Base-by-base conservation (phyloP, 2,113 vertebrate species). In the Lota lota region DNA sequence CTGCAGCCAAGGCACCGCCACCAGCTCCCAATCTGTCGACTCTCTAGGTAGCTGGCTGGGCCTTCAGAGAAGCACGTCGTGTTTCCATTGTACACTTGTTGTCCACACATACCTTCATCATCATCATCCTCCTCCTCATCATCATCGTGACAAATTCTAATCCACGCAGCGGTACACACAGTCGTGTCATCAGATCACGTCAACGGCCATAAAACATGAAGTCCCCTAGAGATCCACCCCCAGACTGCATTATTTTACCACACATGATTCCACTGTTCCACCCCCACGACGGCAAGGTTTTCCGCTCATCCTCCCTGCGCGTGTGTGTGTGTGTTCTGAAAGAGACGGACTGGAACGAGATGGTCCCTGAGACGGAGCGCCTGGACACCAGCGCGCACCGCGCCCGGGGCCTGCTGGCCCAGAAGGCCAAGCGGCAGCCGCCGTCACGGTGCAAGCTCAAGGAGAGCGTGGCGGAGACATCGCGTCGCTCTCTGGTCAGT, bases 321-420 rank as follows among this genome's bases (percentile, higher is more conserved):
- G 28, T 28, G 28, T 28, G 28, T 28, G 28, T 28, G 53, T 19
- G 12, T 36, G 18, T 57, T 12, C 21, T 64, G 19, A 4, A 63
- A 67, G 69, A 93, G 85, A 73, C 74, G 80, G 93, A 95, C 88
- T 95, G 93, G 93, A 90, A 78, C 70, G 91, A 91, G 56, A 77
- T 88, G 76, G 90, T 96, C 64, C 94, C 93, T 2, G 93, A 95
- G 85, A 95, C 94, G 0, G 92, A 93, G 75, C 93, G 90, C 22
- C 83, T 97, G 89, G 95, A 97, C 84, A 95, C 94, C 78, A 97
- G 95, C 61, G 94, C 90, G 10, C 94, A 95, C 83, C 93, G 86
- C 81, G 95, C 94, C 61, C 94, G 92, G 86, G 94, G 92, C 73
- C 90, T 93, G 69, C 92, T 96, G 79, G 94, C 94, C 53, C 93